A percentile compares a stretch with the other conserved stretches of the same genome.
Conservation (phyloP, 2,888 invertebrate species). For the Stenotaenia linearis region DNA sequence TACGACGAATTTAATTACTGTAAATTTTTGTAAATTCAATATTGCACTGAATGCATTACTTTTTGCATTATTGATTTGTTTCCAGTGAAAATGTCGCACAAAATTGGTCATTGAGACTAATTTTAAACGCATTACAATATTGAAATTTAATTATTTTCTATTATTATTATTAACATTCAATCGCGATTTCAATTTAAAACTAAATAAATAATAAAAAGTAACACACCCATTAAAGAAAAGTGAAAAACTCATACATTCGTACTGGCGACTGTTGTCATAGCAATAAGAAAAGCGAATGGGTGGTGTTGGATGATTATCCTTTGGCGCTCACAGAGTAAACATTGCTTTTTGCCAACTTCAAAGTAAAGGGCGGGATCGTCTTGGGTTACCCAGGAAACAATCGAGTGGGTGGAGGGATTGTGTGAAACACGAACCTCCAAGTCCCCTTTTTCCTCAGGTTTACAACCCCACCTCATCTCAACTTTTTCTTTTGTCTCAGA, state of each 20-base stretch:
- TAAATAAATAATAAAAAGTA: too few species aligned
- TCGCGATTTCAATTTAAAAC: too few species aligned
- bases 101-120: too few species aligned
- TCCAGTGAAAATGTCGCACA: too few species aligned
- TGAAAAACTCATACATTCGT: neutral
- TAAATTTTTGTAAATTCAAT: too few species aligned
- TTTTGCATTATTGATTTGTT: too few species aligned
- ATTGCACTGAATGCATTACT: too few species aligned
- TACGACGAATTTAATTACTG: too few species aligned
- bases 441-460: neutral
- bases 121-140: too few species aligned
- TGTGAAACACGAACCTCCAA: neutral
- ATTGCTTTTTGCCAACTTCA: conserved; percentile 1
- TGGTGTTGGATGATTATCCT: neutral
- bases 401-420: neutral
- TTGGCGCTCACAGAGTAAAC: conserved; percentile 9
- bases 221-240: too few species aligned
- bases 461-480: neutral
- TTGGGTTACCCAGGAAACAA: conserved; percentile 9
- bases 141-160: too few species aligned
- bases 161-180: too few species aligned
- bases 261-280: neutral
- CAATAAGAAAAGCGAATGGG: neutral
- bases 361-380: conserved; percentile 3
- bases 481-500: neutral